These are phyloP conservation scores for Antedon mediterranea DNA, from an alignment of 53 echinoderm and acorn worm genomes.

Conservation along the genomic window DNA sequence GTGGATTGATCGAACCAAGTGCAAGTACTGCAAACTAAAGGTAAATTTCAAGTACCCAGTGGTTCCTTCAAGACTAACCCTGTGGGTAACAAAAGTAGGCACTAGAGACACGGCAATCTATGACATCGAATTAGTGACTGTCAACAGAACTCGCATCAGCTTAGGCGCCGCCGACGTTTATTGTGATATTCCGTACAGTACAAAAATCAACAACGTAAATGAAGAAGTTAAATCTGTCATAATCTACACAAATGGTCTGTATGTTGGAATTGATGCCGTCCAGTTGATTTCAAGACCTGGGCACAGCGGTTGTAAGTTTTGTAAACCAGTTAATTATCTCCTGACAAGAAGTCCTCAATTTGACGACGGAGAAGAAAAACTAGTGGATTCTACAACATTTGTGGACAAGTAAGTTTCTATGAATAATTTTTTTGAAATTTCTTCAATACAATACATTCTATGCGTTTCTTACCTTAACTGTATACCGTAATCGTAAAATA, in stretches of 20 bases:
- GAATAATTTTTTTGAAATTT: too few species aligned
- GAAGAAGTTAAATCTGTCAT: constrained; percentile 23
- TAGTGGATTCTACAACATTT: constrained; percentile 7
- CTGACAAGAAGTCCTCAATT: constrained; percentile 47
- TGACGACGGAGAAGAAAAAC: constrained; percentile 1
- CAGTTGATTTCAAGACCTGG: constrained; percentile 43
- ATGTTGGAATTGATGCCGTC: constrained; percentile 54
- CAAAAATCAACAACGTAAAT: constrained; percentile 26
- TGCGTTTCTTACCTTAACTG: too few species aligned
- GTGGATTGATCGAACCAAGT: constrained; percentile 18
- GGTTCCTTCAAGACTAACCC: constrained; percentile 28
- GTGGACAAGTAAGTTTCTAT: constrained; percentile 27
- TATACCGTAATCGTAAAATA: too few species aligned
- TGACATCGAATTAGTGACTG: constrained; percentile 34
- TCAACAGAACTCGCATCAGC: constrained; percentile 21
- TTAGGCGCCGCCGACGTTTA: constrained; percentile 44
- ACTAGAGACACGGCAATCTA: constrained; percentile 14
- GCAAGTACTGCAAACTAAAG: constrained; percentile 42
- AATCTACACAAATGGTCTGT: constrained; percentile 18
- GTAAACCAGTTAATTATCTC: constrained; percentile 29
- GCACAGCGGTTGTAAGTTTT: constrained; percentile 26
- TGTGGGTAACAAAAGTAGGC: constrained; percentile 49
- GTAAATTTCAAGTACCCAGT: constrained; percentile 51
- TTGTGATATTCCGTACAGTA: constrained; percentile 73
- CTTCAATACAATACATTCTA: too few species aligned